phyloP scores from a whole-genome alignment of 2,888 invertebrate species.

The Melolontha melolontha region DNA sequence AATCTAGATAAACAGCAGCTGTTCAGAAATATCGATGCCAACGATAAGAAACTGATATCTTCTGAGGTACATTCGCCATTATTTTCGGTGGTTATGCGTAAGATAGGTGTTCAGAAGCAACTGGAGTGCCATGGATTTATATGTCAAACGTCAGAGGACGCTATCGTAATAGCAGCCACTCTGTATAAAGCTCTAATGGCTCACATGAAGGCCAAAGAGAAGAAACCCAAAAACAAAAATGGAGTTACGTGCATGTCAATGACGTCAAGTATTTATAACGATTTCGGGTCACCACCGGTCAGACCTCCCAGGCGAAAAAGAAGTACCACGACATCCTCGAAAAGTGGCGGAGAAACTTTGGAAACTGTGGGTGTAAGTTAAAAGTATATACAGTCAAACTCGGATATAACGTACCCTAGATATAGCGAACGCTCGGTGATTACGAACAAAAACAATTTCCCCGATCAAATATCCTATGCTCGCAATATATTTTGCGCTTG shows the following conservation, averaged over 20 bases:
- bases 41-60: constrained; percentile 70
- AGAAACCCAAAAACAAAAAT: constrained; percentile 76
- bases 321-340: constrained; percentile 73
- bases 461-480: no score
- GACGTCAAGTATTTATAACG: constrained; percentile 70
- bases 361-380: constrained; percentile 51
- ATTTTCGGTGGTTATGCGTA: constrained; percentile 91
- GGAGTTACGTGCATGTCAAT: constrained; percentile 84
- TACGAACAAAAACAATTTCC: no score
- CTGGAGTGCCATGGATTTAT: constrained; percentile 93
- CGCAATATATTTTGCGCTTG: no score
- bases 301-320: constrained; percentile 82
- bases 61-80: constrained; percentile 80
- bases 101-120: constrained; percentile 80
- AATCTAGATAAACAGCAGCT: constrained; percentile 80
- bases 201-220: constrained; percentile 77
- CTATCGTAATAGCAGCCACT: constrained; percentile 91
- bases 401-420: no score
- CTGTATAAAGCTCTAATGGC: constrained; percentile 89
- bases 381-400: no score
- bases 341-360: constrained; percentile 43
- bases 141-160: constrained; percentile 90
- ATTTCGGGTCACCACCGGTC: constrained; percentile 64
- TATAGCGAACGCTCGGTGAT: no score
- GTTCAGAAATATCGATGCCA: constrained; percentile 70